These are phyloP conservation scores for Heliornis fulica DNA, from an alignment of 2,113 vertebrate genomes.

Conservation along the genomic window DNA sequence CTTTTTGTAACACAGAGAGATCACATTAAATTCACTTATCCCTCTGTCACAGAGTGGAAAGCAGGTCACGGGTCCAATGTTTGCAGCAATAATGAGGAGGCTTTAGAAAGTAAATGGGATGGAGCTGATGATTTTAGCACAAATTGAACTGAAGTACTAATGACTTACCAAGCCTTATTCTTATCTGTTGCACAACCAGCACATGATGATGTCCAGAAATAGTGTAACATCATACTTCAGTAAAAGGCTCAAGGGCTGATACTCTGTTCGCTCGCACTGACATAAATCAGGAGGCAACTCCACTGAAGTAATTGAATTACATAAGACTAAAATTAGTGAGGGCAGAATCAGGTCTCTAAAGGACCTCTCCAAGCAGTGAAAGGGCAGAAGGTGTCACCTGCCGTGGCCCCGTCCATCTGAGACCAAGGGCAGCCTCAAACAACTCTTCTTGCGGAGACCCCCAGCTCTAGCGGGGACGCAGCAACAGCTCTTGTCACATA, in stretches of 20 bases:
- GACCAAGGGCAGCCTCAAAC: not conserved
- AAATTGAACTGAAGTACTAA: conserved; percentile 60
- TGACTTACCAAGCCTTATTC: conserved; percentile 52
- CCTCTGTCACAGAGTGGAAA: conserved; percentile 38
- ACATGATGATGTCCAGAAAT: conserved; percentile 44
- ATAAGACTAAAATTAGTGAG: not conserved
- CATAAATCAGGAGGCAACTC: not conserved
- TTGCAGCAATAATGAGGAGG: conserved; percentile 52
- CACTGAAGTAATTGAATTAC: not conserved
- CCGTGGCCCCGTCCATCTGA: not conserved
- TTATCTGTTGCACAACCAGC: conserved; percentile 47
- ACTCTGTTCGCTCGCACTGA: not conserved
- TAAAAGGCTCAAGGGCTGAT: not conserved
- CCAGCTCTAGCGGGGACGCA: accelerated
- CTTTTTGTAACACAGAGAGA: not conserved
- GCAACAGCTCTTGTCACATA: not conserved
- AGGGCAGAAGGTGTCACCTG: not conserved
- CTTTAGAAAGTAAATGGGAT: conserved; percentile 57
- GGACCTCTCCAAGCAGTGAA: not conserved
- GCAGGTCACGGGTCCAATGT: conserved; percentile 43
- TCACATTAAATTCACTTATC: conserved; percentile 40
- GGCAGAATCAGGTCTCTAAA: not conserved
- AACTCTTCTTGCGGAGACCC: not conserved
- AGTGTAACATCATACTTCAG: not conserved
- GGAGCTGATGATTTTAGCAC: conserved; percentile 62